These are phyloP conservation scores for Plagodis dolabraria DNA, from an alignment of 2,888 invertebrate species.

Conservation along the genomic window DNA sequence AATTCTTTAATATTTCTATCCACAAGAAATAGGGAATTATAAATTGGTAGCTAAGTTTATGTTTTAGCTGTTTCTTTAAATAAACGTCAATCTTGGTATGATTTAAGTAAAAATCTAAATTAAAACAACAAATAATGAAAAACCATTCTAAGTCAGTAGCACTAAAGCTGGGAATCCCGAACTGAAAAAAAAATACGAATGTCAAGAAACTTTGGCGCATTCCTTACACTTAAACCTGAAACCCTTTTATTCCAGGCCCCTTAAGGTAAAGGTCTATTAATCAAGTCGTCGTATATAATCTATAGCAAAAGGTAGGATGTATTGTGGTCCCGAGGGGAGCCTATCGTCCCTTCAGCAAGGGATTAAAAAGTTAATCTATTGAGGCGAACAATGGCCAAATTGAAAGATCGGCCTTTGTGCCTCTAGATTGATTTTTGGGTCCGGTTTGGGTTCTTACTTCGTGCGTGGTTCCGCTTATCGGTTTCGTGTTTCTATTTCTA, in stretches of 20 bases:
- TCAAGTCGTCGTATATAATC: slow-evolving; percentile 47
- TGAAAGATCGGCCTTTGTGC: slow-evolving; percentile 32
- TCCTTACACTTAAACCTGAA: background rate
- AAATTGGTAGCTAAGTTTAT: too few relatives aligned
- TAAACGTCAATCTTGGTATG: too few relatives aligned
- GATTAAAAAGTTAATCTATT: slow-evolving; percentile 51
- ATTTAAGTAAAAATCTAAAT: too few relatives aligned
- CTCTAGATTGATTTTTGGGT: slow-evolving; percentile 28
- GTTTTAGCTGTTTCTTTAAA: too few relatives aligned
- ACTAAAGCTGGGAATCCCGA: too few relatives aligned
- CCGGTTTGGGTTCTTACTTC: slow-evolving; percentile 8
- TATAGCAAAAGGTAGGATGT: slow-evolving; percentile 47
- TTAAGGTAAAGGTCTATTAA: slow-evolving; percentile 58
- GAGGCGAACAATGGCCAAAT: slow-evolving; percentile 31
- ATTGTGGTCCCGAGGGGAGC: slow-evolving; percentile 33
- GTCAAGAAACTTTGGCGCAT: background rate
- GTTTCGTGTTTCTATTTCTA: background rate
- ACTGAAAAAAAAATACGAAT: too few relatives aligned
- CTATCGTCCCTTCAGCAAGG: slow-evolving; percentile 37
- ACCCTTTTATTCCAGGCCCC: slow-evolving; percentile 17
- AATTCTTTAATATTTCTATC: too few relatives aligned
- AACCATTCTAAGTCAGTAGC: too few relatives aligned
- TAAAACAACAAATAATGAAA: too few relatives aligned
- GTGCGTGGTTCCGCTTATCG: slow-evolving; percentile 17
- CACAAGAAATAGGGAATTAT: too few relatives aligned